These are phyloP conservation scores for Schizotus pectinicornis DNA, from an alignment of 2,888 invertebrate species.

Conservation along the genomic window DNA sequence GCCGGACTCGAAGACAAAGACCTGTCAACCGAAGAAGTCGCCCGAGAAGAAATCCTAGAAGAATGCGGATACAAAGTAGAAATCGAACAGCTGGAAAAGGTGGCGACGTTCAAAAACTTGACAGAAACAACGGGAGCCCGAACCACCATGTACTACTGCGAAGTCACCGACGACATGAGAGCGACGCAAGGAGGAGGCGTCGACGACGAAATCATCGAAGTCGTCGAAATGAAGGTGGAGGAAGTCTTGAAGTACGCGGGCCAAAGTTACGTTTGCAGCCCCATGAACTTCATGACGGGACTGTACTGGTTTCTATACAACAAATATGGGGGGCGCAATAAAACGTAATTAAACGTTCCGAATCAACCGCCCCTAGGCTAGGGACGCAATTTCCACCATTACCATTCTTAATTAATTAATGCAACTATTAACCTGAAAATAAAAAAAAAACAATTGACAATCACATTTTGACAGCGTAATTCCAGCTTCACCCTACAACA, in stretches of 20 bases:
- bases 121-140: constrained; percentile 77
- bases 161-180: constrained; percentile 82
- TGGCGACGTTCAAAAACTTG: constrained; percentile 75
- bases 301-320: constrained; percentile 78
- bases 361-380: no score
- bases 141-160: constrained; percentile 84
- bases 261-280: constrained; percentile 65
- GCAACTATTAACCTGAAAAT: no score
- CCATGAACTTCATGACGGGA: constrained; percentile 76
- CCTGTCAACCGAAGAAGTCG: constrained; percentile 74
- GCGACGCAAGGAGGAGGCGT: constrained; percentile 78
- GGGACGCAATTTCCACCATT: no score
- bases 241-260: constrained; percentile 68
- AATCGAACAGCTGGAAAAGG: constrained; percentile 65
- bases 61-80: constrained; percentile 90
- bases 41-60: constrained; percentile 84
- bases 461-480: no score
- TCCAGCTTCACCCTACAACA: no score
- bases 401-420: no score
- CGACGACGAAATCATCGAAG: constrained; percentile 85
- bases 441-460: no score
- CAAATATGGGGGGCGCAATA: no score
- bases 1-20: constrained; percentile 91
- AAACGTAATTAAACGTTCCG: no score
- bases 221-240: constrained; percentile 77